A percentile compares a stretch with the other conserved stretches of the same genome.
These are phyloP conservation scores for Serilophus lunatus DNA, from an alignment of 2,113 vertebrate genomes.

Conservation along the genomic window DNA sequence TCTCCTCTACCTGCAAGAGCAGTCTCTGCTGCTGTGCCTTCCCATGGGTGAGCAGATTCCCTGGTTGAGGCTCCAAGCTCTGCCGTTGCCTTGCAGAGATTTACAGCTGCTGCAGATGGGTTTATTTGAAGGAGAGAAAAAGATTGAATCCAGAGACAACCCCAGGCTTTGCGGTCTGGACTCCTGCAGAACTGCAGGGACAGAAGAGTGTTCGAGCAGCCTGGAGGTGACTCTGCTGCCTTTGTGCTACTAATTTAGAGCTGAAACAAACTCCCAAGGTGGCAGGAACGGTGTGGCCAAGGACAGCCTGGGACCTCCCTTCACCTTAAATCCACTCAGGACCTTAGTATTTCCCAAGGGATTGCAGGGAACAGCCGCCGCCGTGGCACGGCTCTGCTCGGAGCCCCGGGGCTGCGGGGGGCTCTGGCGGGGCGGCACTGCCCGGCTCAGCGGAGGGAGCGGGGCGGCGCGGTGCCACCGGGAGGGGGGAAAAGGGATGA, in stretches of 20 bases:
- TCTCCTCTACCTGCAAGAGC: conserved; percentile 12
- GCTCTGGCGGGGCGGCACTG: neutral
- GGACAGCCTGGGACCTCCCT: neutral
- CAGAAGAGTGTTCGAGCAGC: neutral
- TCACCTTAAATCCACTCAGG: neutral
- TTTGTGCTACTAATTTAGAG: neutral
- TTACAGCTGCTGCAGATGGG: neutral
- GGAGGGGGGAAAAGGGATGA: neutral
- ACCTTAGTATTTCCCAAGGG: neutral
- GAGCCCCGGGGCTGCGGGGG: neutral
- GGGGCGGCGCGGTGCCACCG: neutral
- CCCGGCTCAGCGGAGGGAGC: neutral
- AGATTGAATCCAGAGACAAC: neutral
- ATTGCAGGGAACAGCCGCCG: neutral
- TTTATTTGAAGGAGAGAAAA: neutral
- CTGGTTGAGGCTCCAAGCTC: neutral
- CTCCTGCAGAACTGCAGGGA: neutral
- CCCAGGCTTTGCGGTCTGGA: neutral
- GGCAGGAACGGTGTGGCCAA: neutral
- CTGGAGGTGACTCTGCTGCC: conserved; percentile 11
- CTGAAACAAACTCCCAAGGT: neutral
- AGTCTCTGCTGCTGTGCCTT: neutral
- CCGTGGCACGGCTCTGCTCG: neutral
- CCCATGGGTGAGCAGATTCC: neutral
- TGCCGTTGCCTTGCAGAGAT: neutral